Evolutionary conservation across 2,888 invertebrate genomes (phyloP).

Genomic region (Blomia tropicalis): DNA sequence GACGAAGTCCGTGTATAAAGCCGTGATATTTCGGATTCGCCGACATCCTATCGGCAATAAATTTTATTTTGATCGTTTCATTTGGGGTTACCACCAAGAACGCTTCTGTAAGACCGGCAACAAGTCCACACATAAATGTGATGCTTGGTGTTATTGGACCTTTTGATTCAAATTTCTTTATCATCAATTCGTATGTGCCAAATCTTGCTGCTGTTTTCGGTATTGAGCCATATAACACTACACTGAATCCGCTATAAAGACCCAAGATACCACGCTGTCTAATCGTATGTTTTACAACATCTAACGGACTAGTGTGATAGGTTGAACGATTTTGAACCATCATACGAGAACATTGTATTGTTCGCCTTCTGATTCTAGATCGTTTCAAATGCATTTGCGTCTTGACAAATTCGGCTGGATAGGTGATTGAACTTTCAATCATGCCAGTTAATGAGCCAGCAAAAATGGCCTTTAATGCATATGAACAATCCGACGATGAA

Average conservation of each 20-base stretch:
- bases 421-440: constrained; percentile 97
- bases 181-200: constrained; percentile 88
- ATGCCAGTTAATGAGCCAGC: constrained; percentile 84
- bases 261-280: constrained; percentile 70
- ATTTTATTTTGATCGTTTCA: constrained; percentile 98
- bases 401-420: constrained; percentile 96
- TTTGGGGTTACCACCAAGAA: constrained; percentile 94
- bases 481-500: not conserved
- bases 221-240: constrained; percentile 88
- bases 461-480: constrained; percentile 27
- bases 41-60: constrained; percentile 88
- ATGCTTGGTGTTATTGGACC: constrained; percentile 55
- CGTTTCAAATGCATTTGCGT: constrained; percentile 91
- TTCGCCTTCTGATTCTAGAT: too few relatives aligned
- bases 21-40: constrained; percentile 76
- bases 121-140: constrained; percentile 73
- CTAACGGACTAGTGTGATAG: constrained; percentile 63
- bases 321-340: constrained; percentile 66
- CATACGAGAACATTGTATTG: too few relatives aligned
- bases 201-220: constrained; percentile 96
- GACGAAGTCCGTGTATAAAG: constrained; percentile 77
- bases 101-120: constrained; percentile 86
- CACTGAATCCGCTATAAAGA: constrained; percentile 82
- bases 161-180: constrained; percentile 52
- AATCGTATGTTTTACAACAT: constrained; percentile 82